These are phyloP conservation scores for Aplysina aerophoba DNA, from an alignment of 37 sponge, comb jelly and placozoan genomes.

Conservation along the genomic window DNA sequence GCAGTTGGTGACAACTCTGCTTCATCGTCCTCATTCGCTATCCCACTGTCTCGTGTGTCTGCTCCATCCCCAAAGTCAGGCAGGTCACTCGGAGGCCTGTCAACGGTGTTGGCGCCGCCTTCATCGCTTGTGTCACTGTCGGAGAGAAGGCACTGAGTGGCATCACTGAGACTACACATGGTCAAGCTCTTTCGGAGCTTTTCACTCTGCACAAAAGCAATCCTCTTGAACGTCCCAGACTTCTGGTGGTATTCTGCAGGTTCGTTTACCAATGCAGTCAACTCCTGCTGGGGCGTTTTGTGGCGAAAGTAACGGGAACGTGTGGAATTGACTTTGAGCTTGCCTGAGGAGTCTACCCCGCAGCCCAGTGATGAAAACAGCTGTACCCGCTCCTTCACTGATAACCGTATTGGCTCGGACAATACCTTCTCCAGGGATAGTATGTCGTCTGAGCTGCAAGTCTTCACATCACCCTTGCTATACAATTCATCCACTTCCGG, in stretches of 20 bases:
- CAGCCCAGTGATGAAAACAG: slow-evolving; percentile 1
- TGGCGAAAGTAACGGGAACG: slow-evolving; percentile 7
- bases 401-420: neutral
- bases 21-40: slow-evolving; percentile 25
- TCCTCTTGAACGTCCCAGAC: too few relatives aligned
- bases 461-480: neutral
- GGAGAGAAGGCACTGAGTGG: neutral
- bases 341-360: slow-evolving; percentile 11
- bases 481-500: neutral
- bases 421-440: neutral
- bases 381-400: slow-evolving; percentile 19
- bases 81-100: neutral
- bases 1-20: neutral
- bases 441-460: slow-evolving; percentile 21
- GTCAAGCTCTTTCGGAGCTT: neutral
- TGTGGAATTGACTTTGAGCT: neutral
- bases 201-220: too few relatives aligned
- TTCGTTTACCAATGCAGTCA: too few relatives aligned
- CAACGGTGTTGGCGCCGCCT: neutral
- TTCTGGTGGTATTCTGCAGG: too few relatives aligned
- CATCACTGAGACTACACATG: neutral
- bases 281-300: slow-evolving; percentile 8
- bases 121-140: slow-evolving; percentile 19
- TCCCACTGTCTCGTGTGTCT: slow-evolving; percentile 19
- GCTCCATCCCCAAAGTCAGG: neutral